Evolutionary conservation across 2,113 vertebrate genomes (phyloP), one percentile per base, ranked within the genome.

Genomic region (Athene cunicularia): DNA sequence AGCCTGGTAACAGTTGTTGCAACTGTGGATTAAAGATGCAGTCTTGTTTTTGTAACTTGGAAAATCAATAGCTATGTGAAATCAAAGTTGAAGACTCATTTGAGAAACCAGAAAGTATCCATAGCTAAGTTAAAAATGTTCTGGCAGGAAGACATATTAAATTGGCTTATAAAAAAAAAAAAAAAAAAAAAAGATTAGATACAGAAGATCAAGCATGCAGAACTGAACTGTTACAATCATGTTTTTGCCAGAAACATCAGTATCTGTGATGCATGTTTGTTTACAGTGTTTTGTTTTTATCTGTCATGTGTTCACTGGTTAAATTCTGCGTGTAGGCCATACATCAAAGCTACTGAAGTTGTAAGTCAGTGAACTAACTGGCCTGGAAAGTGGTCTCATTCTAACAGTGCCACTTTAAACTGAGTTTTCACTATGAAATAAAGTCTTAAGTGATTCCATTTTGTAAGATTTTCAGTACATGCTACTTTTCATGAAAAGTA

Each of bases 91-190:
- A 94, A 91, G 55, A 60, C 88, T 87, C 47, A 39, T 76, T 94
- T 95, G 82, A 96, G 93, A 96, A 94, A 96, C 75, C 95, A 97
- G 94, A 96, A 97, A 95, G 59, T 86, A 95, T 88, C 95, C 1
- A 3, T 88, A 96, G 60, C 92, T 94, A 96, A 97, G 88, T 95
- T 60, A 96, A 96, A 89, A 97, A 94, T 95, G 75, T 86, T 91
- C 95, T 98, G 97, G 90, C 86, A 95, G 79, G 26, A 71, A 88
- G 86, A 73, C n/a, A 73, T 63, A 74, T 63, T 91, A 93, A 95
- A 92, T 87, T 93, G 93, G 97, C 93, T 97, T 97, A 64, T 32
- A 52, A n/a, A n/a, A n/a, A 92, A 97, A 92, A 94, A 73, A 20
- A 33, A 85, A 60, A 80, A 24, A 66, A 87, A 88, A 94, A 93